Evolutionary conservation across 2,113 vertebrate genomes (phyloP).

Genomic region (Esox niger): DNA sequence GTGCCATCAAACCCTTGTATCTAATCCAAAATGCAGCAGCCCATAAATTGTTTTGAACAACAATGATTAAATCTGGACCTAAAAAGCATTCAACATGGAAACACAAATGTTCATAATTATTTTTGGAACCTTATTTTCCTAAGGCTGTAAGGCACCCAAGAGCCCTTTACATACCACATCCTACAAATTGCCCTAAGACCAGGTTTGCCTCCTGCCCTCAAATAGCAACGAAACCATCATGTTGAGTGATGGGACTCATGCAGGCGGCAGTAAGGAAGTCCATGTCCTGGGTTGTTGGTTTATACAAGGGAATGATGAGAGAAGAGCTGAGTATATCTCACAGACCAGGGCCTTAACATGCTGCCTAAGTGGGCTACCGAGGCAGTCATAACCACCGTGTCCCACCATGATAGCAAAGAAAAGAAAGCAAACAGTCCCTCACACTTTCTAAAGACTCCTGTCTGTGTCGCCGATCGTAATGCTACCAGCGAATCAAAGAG

Average conservation of each 20-base stretch:
- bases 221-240: too few relatives aligned
- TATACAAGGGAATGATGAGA: slow-evolving; percentile 9
- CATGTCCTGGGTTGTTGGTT: slow-evolving; percentile 5
- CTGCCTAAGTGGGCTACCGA: slow-evolving; percentile 32
- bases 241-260: slow-evolving; percentile 21
- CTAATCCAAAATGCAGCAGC: too few relatives aligned
- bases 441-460: slow-evolving; percentile 22
- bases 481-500: slow-evolving; percentile 21
- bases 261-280: slow-evolving; percentile 11
- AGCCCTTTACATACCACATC: too few relatives aligned
- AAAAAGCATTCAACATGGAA: too few relatives aligned
- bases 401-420: slow-evolving; percentile 17
- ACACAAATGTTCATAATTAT: too few relatives aligned
- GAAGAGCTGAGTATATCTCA: slow-evolving; percentile 50
- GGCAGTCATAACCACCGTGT: slow-evolving; percentile 18
- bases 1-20: too few relatives aligned
- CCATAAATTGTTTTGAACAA: too few relatives aligned
- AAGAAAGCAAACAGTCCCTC: slow-evolving; percentile 32
- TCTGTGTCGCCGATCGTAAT: slow-evolving; percentile 23
- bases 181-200: too few relatives aligned
- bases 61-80: too few relatives aligned
- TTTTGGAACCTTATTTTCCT: too few relatives aligned
- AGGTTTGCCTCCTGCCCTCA: too few relatives aligned
- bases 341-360: slow-evolving; percentile 46
- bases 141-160: too few relatives aligned